Base-by-base conservation (phyloP, 2,113 vertebrate genomes). In the Sapayoa aenigma region DNA sequence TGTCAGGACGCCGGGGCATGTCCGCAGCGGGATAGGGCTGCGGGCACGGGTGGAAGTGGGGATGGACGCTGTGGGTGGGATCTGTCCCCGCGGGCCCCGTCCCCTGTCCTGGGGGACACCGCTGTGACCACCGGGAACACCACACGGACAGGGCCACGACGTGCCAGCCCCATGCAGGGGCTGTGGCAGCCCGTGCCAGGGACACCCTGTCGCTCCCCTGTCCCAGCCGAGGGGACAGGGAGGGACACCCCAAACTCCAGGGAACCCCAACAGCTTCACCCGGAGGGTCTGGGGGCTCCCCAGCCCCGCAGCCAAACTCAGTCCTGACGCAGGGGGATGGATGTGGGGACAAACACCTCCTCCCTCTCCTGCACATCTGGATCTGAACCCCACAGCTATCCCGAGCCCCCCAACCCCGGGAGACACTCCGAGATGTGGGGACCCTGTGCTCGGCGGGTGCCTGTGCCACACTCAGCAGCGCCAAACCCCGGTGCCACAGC, bases 1-100 rank as follows among this genome's bases (percentile, higher is more conserved):
- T 23, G 23, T 10, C 68, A 4, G 63, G 59, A 12, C 2, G 6
- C 2, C 4, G 1, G 9, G 28, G 22, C 1, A 35, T 56, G 25
- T 39, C 30, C 62, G n/a, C 42, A 1, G 31, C 1, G 7, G 46
- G 56, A 44, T 5, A 11, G 0, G 46, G 52, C 5, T 21, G 63
- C 1, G 27, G 68, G 42, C 7, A 19, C 0, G 12, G 27, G 27
- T 46, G 83, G 63, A 44, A 22, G 44, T 1, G 47, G 49, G 55
- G 39, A 8, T 12, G 8, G 47, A 23, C 6, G 14, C 1, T 5
- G 2, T 9, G 74, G 9, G 25, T 21, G 60, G 37, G 8, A 23
- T 9, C 10, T 46, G 84, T 53, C 46, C 33, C 33, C 7, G 12
- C 24, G 74, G 22, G 49, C 0, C 20, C 39, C 33, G 20, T n/a